Conservation (phyloP, 2,113 vertebrate genomes). For the Hystrix brachyura region DNA sequence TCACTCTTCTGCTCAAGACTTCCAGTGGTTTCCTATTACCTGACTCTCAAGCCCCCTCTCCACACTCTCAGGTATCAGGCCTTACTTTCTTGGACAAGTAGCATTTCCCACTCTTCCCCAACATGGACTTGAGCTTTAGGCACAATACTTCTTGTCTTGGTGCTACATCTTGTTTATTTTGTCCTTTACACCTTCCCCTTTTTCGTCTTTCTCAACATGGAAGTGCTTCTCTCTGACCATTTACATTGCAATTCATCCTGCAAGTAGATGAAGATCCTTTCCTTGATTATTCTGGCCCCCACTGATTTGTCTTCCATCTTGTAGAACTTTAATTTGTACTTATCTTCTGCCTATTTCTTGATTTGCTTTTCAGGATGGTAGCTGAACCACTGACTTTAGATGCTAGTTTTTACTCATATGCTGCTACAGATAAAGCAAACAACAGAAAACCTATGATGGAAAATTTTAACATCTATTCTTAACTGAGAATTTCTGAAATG, state of each 20-base stretch:
- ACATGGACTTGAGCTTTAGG: slow-evolving; percentile 4
- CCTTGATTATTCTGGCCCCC: slow-evolving; percentile 1
- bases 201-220: slow-evolving; percentile 24
- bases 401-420: background rate
- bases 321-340: slow-evolving; percentile 1
- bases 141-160: background rate
- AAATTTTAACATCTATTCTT: slow-evolving; percentile 28
- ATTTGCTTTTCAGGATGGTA: slow-evolving; percentile 37
- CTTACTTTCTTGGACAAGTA: background rate
- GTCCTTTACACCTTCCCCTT: background rate
- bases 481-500: slow-evolving; percentile 53
- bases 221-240: slow-evolving; percentile 31
- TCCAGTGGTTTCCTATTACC: slow-evolving; percentile 9
- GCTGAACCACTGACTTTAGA: background rate
- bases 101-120: background rate
- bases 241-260: background rate
- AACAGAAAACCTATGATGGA: background rate
- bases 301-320: background rate
- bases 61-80: background rate
- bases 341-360: slow-evolving; percentile 41
- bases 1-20: background rate
- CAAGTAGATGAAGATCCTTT: background rate
- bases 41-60: background rate
- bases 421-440: slow-evolving; percentile 10
- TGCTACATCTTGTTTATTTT: slow-evolving; percentile 1